Evolutionary conservation across 2,888 invertebrate species (phyloP).

Genomic region (Aproaerema taeniolella): DNA sequence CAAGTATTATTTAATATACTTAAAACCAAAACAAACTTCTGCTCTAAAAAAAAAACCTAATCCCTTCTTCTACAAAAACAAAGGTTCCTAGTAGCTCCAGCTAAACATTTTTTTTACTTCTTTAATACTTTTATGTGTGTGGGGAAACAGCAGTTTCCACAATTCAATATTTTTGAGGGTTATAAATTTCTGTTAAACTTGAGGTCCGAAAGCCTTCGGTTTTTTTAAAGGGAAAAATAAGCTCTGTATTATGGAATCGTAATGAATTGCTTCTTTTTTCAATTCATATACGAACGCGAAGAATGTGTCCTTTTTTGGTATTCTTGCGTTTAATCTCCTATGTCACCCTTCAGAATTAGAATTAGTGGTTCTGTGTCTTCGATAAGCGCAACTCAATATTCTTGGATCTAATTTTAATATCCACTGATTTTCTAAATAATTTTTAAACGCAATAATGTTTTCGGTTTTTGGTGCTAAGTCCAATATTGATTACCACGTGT

Average conservation of each 20-base stretch:
- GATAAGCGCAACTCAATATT: too few species aligned
- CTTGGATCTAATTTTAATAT: too few species aligned
- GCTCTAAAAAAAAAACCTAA: not conserved
- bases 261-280: conserved; percentile 13
- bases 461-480: too few species aligned
- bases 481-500: too few species aligned
- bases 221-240: not conserved
- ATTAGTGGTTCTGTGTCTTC: too few species aligned
- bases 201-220: not conserved
- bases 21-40: too few species aligned
- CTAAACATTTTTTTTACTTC: not conserved
- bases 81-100: not conserved
- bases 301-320: conserved; percentile 12
- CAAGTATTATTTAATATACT: too few species aligned
- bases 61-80: not conserved
- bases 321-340: conserved; percentile 8
- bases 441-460: too few species aligned
- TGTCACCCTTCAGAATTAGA: too few species aligned
- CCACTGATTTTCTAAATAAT: too few species aligned
- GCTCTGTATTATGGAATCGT: not conserved
- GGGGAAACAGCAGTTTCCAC: not conserved
- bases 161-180: not conserved
- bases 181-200: conserved; percentile 1
- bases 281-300: conserved; percentile 12
- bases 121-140: not conserved